Evolutionary conservation across 2,113 vertebrate species (phyloP).

Genomic region (Antechinus stuartii): DNA sequence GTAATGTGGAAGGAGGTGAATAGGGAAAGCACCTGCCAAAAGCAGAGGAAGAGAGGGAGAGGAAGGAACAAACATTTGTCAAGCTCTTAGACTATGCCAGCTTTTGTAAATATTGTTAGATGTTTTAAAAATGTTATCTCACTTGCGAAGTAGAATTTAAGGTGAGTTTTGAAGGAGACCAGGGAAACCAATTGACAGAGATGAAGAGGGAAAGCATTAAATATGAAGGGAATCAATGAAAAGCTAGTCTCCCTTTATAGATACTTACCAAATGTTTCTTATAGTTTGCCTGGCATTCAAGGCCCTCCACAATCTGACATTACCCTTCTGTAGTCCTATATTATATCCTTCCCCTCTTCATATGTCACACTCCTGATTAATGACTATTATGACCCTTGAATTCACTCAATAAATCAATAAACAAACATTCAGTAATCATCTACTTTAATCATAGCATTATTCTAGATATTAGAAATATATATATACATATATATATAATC

Average conservation of each 20-base stretch:
- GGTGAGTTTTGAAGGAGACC: neutral
- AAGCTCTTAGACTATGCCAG: neutral
- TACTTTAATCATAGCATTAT: neutral
- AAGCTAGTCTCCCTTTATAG: neutral
- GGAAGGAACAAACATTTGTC: neutral
- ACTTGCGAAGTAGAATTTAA: neutral
- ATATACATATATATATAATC: too few species aligned
- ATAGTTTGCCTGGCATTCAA: neutral
- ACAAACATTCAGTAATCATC: neutral
- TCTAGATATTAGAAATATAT: neutral
- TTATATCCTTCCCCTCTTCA: neutral
- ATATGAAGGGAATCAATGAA: neutral
- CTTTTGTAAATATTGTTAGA: neutral
- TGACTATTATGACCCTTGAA: neutral
- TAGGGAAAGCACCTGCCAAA: neutral
- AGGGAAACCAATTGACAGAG: neutral
- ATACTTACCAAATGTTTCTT: neutral
- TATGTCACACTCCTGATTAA: neutral
- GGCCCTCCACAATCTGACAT: neutral
- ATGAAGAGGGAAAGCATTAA: neutral
- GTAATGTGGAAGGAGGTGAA: neutral
- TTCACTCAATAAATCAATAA: neutral
- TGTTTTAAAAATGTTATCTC: neutral
- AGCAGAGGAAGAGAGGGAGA: neutral
- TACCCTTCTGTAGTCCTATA: neutral